Evolutionary conservation across 2,113 vertebrate species (phyloP), one percentile per base, ranked within the genome.

Genomic region (Chaetodon trifascialis): DNA sequence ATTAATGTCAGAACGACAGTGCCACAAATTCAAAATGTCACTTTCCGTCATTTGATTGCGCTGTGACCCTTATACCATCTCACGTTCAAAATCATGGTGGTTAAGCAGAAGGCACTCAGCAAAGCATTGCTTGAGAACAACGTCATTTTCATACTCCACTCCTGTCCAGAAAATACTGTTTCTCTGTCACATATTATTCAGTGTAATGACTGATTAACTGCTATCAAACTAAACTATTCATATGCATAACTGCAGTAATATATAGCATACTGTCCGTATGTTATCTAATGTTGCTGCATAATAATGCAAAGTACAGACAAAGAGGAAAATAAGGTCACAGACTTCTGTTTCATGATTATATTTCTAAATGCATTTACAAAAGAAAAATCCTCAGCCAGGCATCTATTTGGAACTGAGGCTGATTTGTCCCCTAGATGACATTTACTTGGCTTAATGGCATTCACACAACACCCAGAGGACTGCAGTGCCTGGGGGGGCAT

Each of bases 371-470:
- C 38, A 58, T 79, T 81, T 42, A 56, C 58, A 23, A 64, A 76
- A 17, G 2, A 9, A 58, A 73, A 66, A 68, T 5, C 64, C n/a
- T 25, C 34, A 54, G 34, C 44, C 23, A n/a, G 30, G 73, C 63
- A 76, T 77, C 62, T 71, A 44, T 85, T 76, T 63, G 25, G 44
- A 49, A 69, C n/a, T 7, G 11, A 47, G 34, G 10, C 17, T 46
- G 46, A 69, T 81, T 83, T 55, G 74, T 75, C 70, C 68, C 62
- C 55, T 68, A 25, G 49, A 49, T 91, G 81, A 88, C 89, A 91
- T 91, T 91, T 89, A 76, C 71, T 79, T 80, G 64, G 54, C 71
- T 89, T 80, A 74, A 79, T 81, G 68, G 77, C 55, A 52, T 23
- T 71, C 66, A 12, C 67, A 69, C 21, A 79, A 73, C 30, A 81